These are phyloP conservation scores for Chironomus tepperi DNA, from an alignment of 1,140 invertebrate genomes.

Conservation along the genomic window DNA sequence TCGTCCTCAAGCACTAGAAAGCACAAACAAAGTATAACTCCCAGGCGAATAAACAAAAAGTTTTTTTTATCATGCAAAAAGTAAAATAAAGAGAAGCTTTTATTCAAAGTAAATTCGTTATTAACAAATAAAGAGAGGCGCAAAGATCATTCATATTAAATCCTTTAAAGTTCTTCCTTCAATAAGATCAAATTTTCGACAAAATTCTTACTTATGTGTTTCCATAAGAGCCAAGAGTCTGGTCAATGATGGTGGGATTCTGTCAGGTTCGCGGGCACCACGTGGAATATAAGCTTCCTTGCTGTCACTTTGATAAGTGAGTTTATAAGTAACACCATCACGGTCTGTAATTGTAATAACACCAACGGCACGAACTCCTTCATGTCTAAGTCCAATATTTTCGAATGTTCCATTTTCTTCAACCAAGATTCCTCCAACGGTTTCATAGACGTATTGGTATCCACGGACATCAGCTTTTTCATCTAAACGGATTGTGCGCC, in stretches of 20 bases:
- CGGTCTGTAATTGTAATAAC: slow-evolving; percentile 44
- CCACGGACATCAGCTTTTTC: slow-evolving; percentile 28
- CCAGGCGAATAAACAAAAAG: not conserved
- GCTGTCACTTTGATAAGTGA: slow-evolving; percentile 39
- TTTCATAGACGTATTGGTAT: slow-evolving; percentile 51
- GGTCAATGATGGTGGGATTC: not conserved
- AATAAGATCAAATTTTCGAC: no score
- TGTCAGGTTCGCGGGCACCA: not conserved
- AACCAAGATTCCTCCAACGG: slow-evolving; percentile 51
- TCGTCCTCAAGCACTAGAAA: no score
- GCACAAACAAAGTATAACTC: not conserved
- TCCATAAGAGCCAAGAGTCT: not conserved
- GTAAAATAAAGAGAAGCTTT: not conserved
- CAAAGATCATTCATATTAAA: no score
- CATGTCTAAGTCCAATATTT: slow-evolving; percentile 42
- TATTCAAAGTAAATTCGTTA: not conserved
- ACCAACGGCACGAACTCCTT: slow-evolving; percentile 45
- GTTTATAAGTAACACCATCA: slow-evolving; percentile 55
- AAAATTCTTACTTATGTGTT: not conserved
- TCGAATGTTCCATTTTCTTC: slow-evolving; percentile 46
- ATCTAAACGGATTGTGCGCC: not conserved
- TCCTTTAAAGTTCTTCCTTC: no score
- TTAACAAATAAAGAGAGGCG: no score
- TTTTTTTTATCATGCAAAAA: not conserved
- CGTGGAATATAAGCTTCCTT: slow-evolving; percentile 14